A percentile compares a stretch with the other conserved stretches of the same genome.
phyloP scores from a whole-genome alignment of 2,797 vertebrate genomes.

The Rhinophrynus dorsalis region DNA sequence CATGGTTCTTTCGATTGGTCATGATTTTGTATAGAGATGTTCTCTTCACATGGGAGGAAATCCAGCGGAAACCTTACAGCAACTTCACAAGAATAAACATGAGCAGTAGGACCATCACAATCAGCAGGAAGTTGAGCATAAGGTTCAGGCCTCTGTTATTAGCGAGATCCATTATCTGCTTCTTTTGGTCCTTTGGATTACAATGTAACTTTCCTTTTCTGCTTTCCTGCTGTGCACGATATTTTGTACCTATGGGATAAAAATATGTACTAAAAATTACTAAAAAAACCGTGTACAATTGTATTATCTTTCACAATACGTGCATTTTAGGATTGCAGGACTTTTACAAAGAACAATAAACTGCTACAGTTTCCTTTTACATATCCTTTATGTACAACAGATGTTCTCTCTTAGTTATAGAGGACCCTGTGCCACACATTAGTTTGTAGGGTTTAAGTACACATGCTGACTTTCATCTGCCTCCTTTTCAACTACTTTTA shows the following conservation, averaged over 20 bases:
- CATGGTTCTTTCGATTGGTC: not conserved
- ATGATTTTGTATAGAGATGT: not conserved
- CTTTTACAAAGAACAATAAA: no score
- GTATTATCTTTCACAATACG: no score
- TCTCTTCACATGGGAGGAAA: slow-evolving; percentile 21
- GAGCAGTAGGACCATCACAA: slow-evolving; percentile 70
- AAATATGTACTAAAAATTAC: no score
- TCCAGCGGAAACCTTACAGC: slow-evolving; percentile 55
- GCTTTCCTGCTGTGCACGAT: slow-evolving; percentile 41
- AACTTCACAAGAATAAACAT: slow-evolving; percentile 76
- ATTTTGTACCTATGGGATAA: not conserved
- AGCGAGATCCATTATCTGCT: slow-evolving; percentile 68
- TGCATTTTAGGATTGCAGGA: no score
- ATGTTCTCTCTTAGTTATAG: no score
- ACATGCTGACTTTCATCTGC: no score
- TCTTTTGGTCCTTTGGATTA: not conserved
- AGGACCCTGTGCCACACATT: no score
- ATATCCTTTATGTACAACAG: no score
- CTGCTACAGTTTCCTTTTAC: no score
- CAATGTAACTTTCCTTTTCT: slow-evolving; percentile 10
- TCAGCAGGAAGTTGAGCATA: slow-evolving; percentile 76
- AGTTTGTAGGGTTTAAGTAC: no score
- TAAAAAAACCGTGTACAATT: no score
- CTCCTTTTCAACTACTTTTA: no score
- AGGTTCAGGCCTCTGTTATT: slow-evolving; percentile 73